A percentile compares a stretch with the other conserved stretches of the same genome.
phyloP scores from a whole-genome alignment of 1,140 invertebrate genomes.

The Calycopis cecrops region DNA sequence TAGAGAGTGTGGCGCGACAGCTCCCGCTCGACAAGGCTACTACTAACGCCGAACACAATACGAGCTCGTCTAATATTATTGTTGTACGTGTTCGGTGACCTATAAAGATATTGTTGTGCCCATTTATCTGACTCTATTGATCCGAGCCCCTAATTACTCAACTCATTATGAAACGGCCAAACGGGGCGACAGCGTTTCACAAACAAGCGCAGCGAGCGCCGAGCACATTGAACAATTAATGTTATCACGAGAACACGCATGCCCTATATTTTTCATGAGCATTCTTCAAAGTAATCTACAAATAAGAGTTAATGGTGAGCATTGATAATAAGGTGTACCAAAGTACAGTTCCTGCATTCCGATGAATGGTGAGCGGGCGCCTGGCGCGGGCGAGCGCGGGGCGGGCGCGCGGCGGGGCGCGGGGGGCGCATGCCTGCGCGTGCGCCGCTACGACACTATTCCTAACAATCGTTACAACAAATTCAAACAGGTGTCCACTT shows the following conservation, averaged over 20 bases:
- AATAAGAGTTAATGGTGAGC: conserved; percentile 38
- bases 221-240: neutral
- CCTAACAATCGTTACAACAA: conserved; percentile 50
- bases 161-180: too few species aligned
- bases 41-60: conserved; percentile 51
- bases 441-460: conserved; percentile 42
- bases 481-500: conserved; percentile 57
- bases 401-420: conserved; percentile 20
- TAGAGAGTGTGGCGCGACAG: conserved; percentile 23
- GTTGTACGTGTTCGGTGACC: conserved; percentile 20
- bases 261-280: conserved; percentile 14
- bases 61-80: conserved; percentile 46
- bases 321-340: conserved; percentile 50
- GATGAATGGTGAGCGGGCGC: conserved; percentile 44
- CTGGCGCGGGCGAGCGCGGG: conserved; percentile 25
- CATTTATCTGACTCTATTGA: too few species aligned
- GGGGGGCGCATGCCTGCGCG: conserved; percentile 51
- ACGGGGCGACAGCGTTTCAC: too few species aligned
- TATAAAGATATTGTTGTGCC: conserved; percentile 10
- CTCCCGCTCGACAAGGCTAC: conserved; percentile 44
- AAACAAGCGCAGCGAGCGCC: too few species aligned
- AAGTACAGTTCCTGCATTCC: conserved; percentile 57
- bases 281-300: conserved; percentile 23
- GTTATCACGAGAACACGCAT: neutral
- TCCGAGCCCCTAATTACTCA: too few species aligned